Evolutionary conservation across 2,888 invertebrate species (phyloP).

Genomic region (Zygogramma bicolorata): DNA sequence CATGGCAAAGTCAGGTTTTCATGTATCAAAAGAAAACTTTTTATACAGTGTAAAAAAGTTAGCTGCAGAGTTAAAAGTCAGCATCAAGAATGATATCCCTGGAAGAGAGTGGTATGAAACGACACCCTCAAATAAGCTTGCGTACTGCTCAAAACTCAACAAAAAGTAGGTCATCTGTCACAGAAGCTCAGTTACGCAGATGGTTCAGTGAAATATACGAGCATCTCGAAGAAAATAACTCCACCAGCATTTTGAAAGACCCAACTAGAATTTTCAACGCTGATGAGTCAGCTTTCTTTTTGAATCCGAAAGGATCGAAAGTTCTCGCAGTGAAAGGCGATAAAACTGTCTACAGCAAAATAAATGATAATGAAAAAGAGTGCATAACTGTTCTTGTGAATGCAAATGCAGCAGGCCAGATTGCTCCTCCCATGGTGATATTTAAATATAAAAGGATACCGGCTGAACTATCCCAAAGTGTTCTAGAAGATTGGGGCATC

Average conservation of each 20-base stretch:
- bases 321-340: too few relatives aligned
- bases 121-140: background rate
- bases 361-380: too few relatives aligned
- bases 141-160: background rate
- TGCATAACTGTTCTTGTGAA: conserved; percentile 29
- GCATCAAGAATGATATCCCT: background rate
- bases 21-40: background rate
- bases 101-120: background rate
- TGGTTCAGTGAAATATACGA: background rate
- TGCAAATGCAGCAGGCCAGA: conserved; percentile 31
- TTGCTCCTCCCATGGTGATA: conserved; percentile 18
- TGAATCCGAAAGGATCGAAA: conserved; percentile 31
- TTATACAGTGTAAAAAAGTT: background rate
- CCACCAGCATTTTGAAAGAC: conserved; percentile 5
- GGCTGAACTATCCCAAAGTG: conserved; percentile 40
- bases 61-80: background rate
- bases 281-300: conserved; percentile 33
- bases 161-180: background rate
- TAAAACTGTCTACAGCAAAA: too few relatives aligned
- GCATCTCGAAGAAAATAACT: conserved; percentile 2
- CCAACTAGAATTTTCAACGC: conserved; percentile 28
- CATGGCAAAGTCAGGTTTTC: background rate
- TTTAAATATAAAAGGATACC: conserved; percentile 47
- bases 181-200: background rate
- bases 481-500: conserved; percentile 59